These are phyloP conservation scores for Phrynosoma platyrhinos DNA, from an alignment of 2,113 vertebrate species.

Conservation along the genomic window DNA sequence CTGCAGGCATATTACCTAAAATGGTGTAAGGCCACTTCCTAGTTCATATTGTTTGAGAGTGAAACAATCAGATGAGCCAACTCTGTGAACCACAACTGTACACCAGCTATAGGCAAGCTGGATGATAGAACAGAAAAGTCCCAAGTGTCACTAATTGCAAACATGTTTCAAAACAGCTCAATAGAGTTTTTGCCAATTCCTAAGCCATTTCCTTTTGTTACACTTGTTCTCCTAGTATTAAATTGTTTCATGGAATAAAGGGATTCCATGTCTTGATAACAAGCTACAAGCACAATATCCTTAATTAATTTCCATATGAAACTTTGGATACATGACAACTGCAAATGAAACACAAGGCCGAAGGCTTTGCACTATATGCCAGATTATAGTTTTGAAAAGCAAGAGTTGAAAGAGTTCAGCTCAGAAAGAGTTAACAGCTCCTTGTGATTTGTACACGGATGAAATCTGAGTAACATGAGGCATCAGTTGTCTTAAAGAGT, in stretches of 20 bases:
- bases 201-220: constrained; percentile 28
- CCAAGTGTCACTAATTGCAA: constrained; percentile 27
- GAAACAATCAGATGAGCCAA: constrained; percentile 6
- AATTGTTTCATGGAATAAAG: background rate
- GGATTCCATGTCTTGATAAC: background rate
- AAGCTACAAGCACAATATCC: constrained; percentile 27
- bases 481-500: constrained; percentile 4
- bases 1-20: background rate
- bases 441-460: background rate
- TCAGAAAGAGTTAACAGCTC: constrained; percentile 5
- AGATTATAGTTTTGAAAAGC: background rate
- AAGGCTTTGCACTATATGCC: background rate
- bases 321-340: background rate
- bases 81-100: background rate
- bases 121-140: background rate
- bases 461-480: constrained; percentile 15
- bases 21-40: background rate
- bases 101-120: background rate
- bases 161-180: constrained; percentile 18
- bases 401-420: background rate
- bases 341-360: background rate
- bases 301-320: background rate
- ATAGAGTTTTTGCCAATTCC: background rate
- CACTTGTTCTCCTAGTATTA: constrained; percentile 15
- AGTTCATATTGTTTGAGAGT: too few species aligned